Base-by-base conservation (phyloP, 2,888 invertebrate genomes). In the Cryptocephalus moraei region DNA sequence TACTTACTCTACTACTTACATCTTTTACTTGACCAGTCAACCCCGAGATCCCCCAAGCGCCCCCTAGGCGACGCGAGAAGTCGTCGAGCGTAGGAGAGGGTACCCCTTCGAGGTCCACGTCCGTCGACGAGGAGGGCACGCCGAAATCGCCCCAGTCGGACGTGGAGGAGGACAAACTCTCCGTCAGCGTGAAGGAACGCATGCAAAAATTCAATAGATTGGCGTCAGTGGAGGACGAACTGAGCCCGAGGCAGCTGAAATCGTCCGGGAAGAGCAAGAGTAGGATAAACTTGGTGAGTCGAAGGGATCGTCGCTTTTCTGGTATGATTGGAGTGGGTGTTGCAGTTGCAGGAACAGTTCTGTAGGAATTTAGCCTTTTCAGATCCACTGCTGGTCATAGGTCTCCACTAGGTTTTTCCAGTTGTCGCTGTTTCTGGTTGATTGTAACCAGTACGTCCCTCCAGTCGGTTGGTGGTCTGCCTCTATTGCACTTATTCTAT, bases 191-290 rank as follows among this genome's bases (percentile, higher is more conserved):
- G 9, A 91, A 89, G 66, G 94, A 95, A 69, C 79, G 91, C 50
- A 91, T 90, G 62, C 86, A 89, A 73, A 91, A 91, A 73, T 91
- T 94, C 68, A 93, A 95, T 70, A 80, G 88, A 57, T 82, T 93
- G 79, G 91, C 91, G 45, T 91, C 89, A 0, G 88, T 91, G 62
- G 81, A 83, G 63, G 80, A 80, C 65, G 73, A 75, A 8, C 44
- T 60, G 36, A 78, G 79, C 58, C 74, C 78, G 36, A 70, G 73
- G 43, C 73, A 70, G 49, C 69, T 68, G 51, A 75, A 65, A 48
- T 62, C 64, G 39, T 58, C 64, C 39, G 68, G 73, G 71, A 60
- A 59, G 22, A 66, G 73, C 70, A 56, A 50, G 22, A 77, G 72
- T 54, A 78, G 77, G 56, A 74, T 74, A 48, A 77, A 79, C 55